phyloP scores from a whole-genome alignment of 2,888 invertebrate species.

The Heliconius erato region DNA sequence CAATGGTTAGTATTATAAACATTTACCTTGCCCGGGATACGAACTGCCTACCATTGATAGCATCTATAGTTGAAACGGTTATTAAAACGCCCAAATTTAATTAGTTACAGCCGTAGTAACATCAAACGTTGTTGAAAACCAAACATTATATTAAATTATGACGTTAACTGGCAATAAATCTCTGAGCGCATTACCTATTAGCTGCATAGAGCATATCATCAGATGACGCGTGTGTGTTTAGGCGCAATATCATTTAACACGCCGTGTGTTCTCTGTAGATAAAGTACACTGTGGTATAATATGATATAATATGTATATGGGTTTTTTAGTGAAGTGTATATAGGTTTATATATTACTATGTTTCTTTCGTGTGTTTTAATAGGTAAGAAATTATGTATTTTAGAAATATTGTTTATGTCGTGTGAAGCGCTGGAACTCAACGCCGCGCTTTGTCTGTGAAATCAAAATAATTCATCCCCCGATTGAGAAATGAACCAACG shows the following conservation, averaged over 20 bases:
- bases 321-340: neutral
- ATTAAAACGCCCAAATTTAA: slow-evolving; percentile 22
- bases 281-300: slow-evolving; percentile 12
- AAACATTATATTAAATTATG: slow-evolving; percentile 38
- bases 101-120: slow-evolving; percentile 2
- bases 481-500: no score
- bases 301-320: neutral
- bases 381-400: neutral
- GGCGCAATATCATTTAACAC: slow-evolving; percentile 39
- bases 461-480: no score
- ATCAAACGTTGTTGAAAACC: slow-evolving; percentile 41
- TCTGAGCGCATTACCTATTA: slow-evolving; percentile 45
- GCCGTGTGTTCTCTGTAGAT: slow-evolving; percentile 24
- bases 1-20: neutral
- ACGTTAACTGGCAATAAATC: slow-evolving; percentile 53
- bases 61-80: neutral
- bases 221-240: slow-evolving; percentile 48
- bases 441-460: neutral
- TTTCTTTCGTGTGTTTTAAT: neutral
- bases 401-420: neutral
- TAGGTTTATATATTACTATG: slow-evolving; percentile 11
- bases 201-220: slow-evolving; percentile 49
- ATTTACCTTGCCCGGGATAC: neutral
- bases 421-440: neutral
- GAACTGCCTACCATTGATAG: neutral